Evolutionary conservation across 2,797 vertebrate species (phyloP), one percentile per base, ranked within the genome.

Genomic region (Malacoraja senta): DNA sequence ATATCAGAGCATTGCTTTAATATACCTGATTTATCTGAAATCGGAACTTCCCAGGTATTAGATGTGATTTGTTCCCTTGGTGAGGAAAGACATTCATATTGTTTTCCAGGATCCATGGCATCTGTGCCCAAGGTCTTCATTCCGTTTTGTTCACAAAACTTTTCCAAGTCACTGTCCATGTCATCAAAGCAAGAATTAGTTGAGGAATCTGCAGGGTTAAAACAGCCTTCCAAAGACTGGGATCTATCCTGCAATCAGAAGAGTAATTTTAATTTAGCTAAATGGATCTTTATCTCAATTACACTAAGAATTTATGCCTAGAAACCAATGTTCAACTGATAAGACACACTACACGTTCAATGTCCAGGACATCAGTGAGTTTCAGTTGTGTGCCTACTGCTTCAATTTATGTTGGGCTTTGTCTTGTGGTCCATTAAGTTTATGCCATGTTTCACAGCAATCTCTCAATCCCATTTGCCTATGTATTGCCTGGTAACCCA

Each of bases 1-100:
- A 65, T 88, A 68, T 35, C 19, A 19, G 29, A 17, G n/a, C 10
- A 68, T 44, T 86, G 10, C 38, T 53, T 74, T 26, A 91, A 71
- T 44, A 4, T 92, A 92, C 90, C 90, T 74, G 71, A 92, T 76
- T 74, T 92, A 12, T 53, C 90, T 76, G 71, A 92, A 76, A 58
- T 76, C 24, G 29, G 90, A 38, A 92, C 35, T n/a, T 72, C 90
- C 71, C 13, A 38, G 44, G 17, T 44, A 17, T 72, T 76, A 26
- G 90, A 76, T 53, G n/a, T 38, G 2, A 58, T 76, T 38, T 76
- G 71, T 44, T 92, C 90, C 26, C 44, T 38, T 74, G 90, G 71
- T n/a, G 44, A n/a, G 29, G 65, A 29, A 24, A 38, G 24, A 74
- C 24, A 26, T 53, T 53, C 68, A 29, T 17, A 19, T 12, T 29